phyloP scores from a whole-genome alignment of 2,113 vertebrate species.

The Rhinopithecus roxellana region DNA sequence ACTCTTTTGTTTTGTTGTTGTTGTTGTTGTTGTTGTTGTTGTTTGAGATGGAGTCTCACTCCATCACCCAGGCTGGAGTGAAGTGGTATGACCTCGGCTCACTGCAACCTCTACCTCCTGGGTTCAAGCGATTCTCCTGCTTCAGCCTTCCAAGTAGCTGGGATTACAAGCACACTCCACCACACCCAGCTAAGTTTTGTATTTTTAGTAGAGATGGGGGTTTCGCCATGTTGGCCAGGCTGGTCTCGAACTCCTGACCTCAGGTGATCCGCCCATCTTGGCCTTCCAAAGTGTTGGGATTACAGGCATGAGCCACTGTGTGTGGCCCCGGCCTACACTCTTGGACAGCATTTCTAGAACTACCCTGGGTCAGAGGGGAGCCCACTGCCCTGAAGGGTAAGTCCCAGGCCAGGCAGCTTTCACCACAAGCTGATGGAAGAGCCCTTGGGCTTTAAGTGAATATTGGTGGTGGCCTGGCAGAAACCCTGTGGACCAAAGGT shows the following conservation, averaged over 20 bases:
- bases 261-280: background rate
- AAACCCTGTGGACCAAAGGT: too few relatives aligned
- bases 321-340: too few relatives aligned
- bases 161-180: background rate
- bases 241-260: background rate
- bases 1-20: background rate
- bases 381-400: too few relatives aligned
- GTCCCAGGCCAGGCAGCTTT: too few relatives aligned
- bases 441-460: too few relatives aligned
- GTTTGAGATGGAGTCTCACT: background rate
- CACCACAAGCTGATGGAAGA: too few relatives aligned
- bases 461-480: too few relatives aligned
- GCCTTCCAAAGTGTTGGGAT: background rate
- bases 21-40: too few relatives aligned
- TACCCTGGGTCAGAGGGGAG: too few relatives aligned
- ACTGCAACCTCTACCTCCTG: background rate
- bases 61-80: background rate
- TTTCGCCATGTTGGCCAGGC: background rate
- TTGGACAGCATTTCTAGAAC: too few relatives aligned
- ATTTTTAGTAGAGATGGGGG: background rate
- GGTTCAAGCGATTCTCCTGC: background rate
- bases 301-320: background rate
- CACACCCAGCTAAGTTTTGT: background rate
- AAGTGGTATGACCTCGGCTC: background rate
- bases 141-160: background rate